These are phyloP conservation scores for Sinotaia quadrata DNA, from an alignment of 2,888 invertebrate genomes.

Conservation along the genomic window DNA sequence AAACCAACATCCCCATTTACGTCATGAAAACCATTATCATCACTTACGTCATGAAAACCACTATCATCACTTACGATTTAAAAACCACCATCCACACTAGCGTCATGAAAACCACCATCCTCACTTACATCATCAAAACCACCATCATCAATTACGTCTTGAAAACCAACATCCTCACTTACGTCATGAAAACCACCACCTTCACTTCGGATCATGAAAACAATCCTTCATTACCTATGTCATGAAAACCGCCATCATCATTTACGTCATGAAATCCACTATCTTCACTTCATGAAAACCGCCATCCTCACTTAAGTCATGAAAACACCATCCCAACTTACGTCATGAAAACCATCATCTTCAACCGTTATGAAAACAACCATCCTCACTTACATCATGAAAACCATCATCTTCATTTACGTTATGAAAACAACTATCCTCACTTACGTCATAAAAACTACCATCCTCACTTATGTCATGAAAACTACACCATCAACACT, in stretches of 20 bases:
- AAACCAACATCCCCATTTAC: not conserved
- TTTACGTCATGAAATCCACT: not conserved
- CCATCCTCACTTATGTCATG: not conserved
- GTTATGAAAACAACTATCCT: not conserved
- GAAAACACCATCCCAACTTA: too few species aligned
- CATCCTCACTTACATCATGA: not conserved
- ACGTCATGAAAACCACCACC: not conserved
- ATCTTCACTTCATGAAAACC: not conserved
- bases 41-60: not conserved
- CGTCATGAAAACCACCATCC: not conserved
- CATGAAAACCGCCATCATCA: not conserved
- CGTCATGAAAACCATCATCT: not conserved
- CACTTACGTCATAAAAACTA: not conserved
- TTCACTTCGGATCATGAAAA: too few species aligned
- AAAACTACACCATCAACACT: not conserved
- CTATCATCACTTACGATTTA: not conserved
- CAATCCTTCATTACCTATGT: too few species aligned
- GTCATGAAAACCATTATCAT: slow-evolving; percentile 1
- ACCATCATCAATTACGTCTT: not conserved
- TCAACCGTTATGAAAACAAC: not conserved
- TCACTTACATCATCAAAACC: not conserved
- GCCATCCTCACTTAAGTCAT: not conserved
- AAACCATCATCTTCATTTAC: not conserved
- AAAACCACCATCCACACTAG: not conserved
- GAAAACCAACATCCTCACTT: not conserved